phyloP scores from a whole-genome alignment of 2,888 invertebrate species.

The Microctonus brassicae region DNA sequence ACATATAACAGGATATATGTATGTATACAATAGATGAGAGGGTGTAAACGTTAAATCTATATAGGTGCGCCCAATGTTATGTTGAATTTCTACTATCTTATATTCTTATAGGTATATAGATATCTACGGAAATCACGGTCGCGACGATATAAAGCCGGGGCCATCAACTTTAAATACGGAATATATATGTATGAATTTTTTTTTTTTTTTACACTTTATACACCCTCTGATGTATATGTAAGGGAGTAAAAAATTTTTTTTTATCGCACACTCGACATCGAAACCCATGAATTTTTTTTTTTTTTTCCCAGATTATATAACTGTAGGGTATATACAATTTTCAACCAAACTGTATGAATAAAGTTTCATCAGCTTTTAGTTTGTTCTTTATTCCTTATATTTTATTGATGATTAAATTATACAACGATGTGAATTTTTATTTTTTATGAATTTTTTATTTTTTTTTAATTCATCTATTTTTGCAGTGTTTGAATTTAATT shows the following conservation, averaged over 20 bases:
- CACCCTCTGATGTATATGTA: not conserved
- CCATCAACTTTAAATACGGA: not conserved
- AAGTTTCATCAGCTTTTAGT: not conserved
- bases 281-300: conserved; percentile 12
- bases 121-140: not conserved
- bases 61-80: not conserved
- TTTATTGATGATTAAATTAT: not conserved
- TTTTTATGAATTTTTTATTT: no score
- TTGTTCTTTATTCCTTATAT: not conserved
- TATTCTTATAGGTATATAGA: not conserved
- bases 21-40: conserved; percentile 7
- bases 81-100: not conserved
- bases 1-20: not conserved
- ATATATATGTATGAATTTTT: not conserved
- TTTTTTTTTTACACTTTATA: not conserved
- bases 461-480: no score
- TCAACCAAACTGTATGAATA: not conserved
- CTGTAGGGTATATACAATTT: not conserved
- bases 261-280: conserved; percentile 7
- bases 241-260: not conserved
- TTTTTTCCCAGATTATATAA: conserved; percentile 1
- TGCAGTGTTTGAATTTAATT: no score
- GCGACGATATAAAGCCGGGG: not conserved
- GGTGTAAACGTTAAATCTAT: conserved; percentile 2
- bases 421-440: no score